Conservation (phyloP, 2,888 invertebrate genomes). For the Kuschelorhynchus macadamiae region DNA sequence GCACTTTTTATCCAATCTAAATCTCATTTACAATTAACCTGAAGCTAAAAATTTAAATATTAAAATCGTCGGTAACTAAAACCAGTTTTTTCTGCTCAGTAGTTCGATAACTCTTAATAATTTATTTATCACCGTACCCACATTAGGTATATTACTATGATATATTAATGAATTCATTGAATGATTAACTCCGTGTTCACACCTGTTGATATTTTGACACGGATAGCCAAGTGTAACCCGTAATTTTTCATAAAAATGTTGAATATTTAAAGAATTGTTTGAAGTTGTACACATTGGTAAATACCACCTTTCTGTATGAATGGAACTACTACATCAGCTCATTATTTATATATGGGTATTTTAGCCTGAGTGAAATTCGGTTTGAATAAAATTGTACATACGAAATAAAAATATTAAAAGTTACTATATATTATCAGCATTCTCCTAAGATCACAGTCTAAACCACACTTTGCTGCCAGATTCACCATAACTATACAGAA, state of each 20-base stretch:
- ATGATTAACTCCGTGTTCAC: constrained; percentile 48
- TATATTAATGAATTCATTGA: constrained; percentile 39
- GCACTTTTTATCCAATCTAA: no score
- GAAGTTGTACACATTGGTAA: constrained; percentile 11
- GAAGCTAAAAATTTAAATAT: constrained; percentile 11
- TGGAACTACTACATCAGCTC: constrained; percentile 1
- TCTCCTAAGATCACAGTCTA: no score
- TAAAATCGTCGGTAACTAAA: constrained; percentile 14
- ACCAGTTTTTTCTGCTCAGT: constrained; percentile 11
- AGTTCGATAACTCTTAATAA: constrained; percentile 23
- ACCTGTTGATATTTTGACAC: constrained; percentile 57
- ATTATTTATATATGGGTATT: constrained; percentile 12
- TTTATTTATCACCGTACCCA: constrained; percentile 25
- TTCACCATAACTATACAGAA: no score
- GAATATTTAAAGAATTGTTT: constrained; percentile 32
- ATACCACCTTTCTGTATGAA: neutral
- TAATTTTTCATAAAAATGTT: constrained; percentile 39
- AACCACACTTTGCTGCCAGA: no score
- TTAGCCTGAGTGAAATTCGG: no score
- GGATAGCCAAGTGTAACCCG: constrained; percentile 18
- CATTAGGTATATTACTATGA: constrained; percentile 37
- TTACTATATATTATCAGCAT: no score
- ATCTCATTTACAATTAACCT: constrained; percentile 4
- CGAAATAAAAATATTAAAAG: no score
- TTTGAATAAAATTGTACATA: no score